Evolutionary conservation across 2,888 invertebrate species (phyloP).

Genomic region (Heliconius hortense): DNA sequence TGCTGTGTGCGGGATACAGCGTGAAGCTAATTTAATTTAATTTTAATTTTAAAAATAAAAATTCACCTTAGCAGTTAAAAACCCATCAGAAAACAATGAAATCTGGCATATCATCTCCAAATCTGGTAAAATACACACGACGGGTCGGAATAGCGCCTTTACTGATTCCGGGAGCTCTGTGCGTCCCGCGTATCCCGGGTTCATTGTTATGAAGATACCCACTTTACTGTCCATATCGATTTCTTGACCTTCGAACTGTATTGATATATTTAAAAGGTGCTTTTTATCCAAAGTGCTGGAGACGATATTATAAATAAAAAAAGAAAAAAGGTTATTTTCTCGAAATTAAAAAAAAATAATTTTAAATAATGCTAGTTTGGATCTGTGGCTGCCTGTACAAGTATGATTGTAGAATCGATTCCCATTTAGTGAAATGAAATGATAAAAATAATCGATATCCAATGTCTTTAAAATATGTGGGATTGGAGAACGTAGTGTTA

Average conservation of each 20-base stretch:
- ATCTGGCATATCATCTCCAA: slow-evolving; percentile 95
- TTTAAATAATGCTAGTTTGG: too few relatives aligned
- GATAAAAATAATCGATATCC: too few relatives aligned
- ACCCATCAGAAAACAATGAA: slow-evolving; percentile 95
- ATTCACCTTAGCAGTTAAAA: slow-evolving; percentile 90
- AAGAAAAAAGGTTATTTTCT: too few relatives aligned
- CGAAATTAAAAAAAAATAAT: too few relatives aligned
- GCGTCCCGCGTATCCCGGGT: slow-evolving; percentile 95
- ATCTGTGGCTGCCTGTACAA: background rate
- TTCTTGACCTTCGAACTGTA: slow-evolving; percentile 91
- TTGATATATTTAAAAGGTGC: background rate
- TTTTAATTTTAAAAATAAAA: too few relatives aligned
- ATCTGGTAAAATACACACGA: slow-evolving; percentile 95
- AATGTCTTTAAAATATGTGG: too few relatives aligned
- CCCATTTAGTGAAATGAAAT: background rate
- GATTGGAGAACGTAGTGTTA: too few relatives aligned
- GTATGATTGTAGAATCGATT: background rate
- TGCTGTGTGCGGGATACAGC: too few relatives aligned
- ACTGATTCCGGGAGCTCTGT: slow-evolving; percentile 96
- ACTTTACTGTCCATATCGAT: slow-evolving; percentile 92
- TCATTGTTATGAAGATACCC: slow-evolving; percentile 97
- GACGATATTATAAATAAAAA: too few relatives aligned
- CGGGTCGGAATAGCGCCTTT: slow-evolving; percentile 94
- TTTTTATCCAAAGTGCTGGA: background rate
- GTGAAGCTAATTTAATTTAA: too few relatives aligned